Evolutionary conservation across 2,113 vertebrate genomes (phyloP), one percentile per base, ranked within the genome.

Genomic region (Tretioscincus oriximinensis): DNA sequence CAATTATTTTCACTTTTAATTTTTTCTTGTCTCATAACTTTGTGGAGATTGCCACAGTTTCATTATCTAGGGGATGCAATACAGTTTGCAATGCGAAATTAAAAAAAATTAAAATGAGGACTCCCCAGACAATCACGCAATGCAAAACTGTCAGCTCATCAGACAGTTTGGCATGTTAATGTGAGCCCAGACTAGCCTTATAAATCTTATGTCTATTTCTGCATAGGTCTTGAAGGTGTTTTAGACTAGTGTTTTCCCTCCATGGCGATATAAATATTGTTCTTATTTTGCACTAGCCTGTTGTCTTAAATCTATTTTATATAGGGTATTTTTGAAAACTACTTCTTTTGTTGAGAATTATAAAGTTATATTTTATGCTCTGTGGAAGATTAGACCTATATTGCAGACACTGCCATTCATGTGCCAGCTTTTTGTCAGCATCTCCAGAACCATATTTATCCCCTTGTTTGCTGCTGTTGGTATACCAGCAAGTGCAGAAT

Each of bases 21-120:
- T 92, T 90, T 84, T 89, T 90, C 90, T 85, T 87, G 73, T 87
- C 81, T 92, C 84, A 86, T 91, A 71, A 58, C 87, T 89, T 90
- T 88, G 28, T 29, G 69, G 88, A 89, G 90, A 91, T 85, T 91
- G 76, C 77, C 89, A 80, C 0, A 35, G 89, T 90, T 88, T 91
- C 88, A 86, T 92, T 94, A 92, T 92, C 92, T 73, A 84, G 88
- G 85, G 91, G 90, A 91, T 84, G 78, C 71, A 85, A 91, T 89
- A 89, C 81, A 87, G 81, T 83, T 90, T 76, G 87, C 85, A 86
- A 86, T 86, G 91, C 78, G 89, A 91, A 79, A 51, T 41, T 70
- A 21, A 29, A n/a, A 21, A 72, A 35, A 81, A 88, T 87, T 89
- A 88, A 86, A 84, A 85, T 91, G 91, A 93, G 41, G 87, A 90